phyloP scores from a whole-genome alignment of 2,113 vertebrate species.

The Erythrocercus mccallii region DNA sequence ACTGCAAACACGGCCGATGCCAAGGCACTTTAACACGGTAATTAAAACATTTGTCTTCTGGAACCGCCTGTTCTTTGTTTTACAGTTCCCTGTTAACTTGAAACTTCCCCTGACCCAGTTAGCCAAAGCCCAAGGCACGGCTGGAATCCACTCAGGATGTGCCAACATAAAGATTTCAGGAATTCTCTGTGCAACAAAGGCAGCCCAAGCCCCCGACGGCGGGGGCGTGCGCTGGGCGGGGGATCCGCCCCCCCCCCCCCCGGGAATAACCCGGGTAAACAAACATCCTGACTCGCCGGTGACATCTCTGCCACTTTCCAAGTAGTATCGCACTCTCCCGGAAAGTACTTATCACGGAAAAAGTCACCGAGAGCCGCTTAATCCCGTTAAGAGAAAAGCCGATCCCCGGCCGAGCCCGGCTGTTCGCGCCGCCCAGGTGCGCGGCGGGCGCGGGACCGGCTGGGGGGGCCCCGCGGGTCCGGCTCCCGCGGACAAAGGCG shows the following conservation, averaged over 20 bases:
- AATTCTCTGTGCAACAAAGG: constrained; percentile 4
- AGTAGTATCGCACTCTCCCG: constrained; percentile 1
- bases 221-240: neutral
- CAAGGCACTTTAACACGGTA: neutral
- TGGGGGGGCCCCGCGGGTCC: neutral
- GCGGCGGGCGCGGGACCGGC: neutral
- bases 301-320: neutral
- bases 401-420: neutral
- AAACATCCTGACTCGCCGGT: neutral
- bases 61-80: constrained; percentile 25
- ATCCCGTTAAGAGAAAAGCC: constrained; percentile 35
- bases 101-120: constrained; percentile 58
- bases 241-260: neutral
- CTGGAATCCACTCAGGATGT: constrained; percentile 31
- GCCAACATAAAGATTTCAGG: constrained; percentile 28
- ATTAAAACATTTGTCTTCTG: neutral
- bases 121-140: constrained; percentile 28
- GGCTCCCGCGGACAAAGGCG: neutral
- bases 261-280: neutral
- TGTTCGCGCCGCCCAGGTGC: neutral
- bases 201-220: neutral
- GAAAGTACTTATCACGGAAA: neutral
- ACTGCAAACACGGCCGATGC: neutral
- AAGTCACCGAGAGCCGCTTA: constrained; percentile 27
- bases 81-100: constrained; percentile 3